These are phyloP conservation scores for Nothoprocta pentlandii DNA, from an alignment of 2,113 vertebrate genomes.

Conservation along the genomic window DNA sequence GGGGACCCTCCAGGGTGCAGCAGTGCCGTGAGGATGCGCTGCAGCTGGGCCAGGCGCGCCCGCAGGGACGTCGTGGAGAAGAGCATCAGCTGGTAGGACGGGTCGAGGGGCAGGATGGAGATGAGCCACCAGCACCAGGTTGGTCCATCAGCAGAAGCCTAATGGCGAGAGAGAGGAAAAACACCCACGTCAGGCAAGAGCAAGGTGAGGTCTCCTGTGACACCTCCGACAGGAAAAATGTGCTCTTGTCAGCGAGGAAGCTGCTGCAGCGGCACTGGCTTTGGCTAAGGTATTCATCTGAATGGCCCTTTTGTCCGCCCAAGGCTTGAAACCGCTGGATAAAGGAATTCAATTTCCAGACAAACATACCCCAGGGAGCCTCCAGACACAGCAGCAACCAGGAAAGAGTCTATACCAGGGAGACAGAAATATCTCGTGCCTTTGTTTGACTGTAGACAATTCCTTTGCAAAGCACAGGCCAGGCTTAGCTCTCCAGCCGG, in stretches of 20 bases:
- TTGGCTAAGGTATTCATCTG: neutral
- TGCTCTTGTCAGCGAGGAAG: neutral
- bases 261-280: neutral
- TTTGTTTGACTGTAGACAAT: neutral
- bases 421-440: neutral
- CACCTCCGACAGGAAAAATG: fast-evolving
- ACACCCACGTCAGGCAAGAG: fast-evolving
- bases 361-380: neutral
- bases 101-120: constrained; percentile 84
- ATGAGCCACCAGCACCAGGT: constrained; percentile 88
- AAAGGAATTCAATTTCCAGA: constrained; percentile 14
- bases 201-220: fast-evolving
- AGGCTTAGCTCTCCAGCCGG: neutral
- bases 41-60: constrained; percentile 84
- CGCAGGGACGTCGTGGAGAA: constrained; percentile 85
- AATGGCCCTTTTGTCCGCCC: neutral
- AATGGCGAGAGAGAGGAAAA: neutral
- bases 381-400: neutral
- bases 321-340: neutral
- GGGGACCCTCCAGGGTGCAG: constrained; percentile 58
- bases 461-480: neutral
- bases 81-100: constrained; percentile 83
- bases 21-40: constrained; percentile 82
- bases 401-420: neutral
- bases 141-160: constrained; percentile 82